A percentile compares a stretch with the other conserved stretches of the same genome.
These are phyloP conservation scores for Sinopyrophorus schimmeli DNA, from an alignment of 2,888 invertebrate genomes.

Conservation along the genomic window DNA sequence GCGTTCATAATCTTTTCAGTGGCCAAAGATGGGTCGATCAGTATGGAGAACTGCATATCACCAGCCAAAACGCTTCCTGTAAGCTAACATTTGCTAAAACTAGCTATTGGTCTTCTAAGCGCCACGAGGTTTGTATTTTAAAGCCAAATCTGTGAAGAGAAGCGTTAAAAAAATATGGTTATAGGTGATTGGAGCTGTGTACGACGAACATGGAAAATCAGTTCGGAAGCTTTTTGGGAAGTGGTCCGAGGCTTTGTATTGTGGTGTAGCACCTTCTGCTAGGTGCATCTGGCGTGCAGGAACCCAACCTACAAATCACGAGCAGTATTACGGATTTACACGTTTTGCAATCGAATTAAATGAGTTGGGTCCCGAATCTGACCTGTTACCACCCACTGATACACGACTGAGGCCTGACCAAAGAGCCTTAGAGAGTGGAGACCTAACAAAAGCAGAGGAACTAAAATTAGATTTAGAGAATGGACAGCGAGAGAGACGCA, in stretches of 20 bases:
- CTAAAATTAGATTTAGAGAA: slow-evolving; percentile 74
- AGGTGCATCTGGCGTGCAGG: slow-evolving; percentile 80
- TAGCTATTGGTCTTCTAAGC: slow-evolving; percentile 74
- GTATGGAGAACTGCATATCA: slow-evolving; percentile 79
- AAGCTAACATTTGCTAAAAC: slow-evolving; percentile 83
- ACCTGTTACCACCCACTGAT: slow-evolving; percentile 72
- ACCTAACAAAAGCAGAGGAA: slow-evolving; percentile 70
- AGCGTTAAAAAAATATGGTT: no score
- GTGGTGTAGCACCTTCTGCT: slow-evolving; percentile 72
- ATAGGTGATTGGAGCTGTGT: slow-evolving; percentile 62
- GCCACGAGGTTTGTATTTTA: slow-evolving; percentile 66
- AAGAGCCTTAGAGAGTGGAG: slow-evolving; percentile 74
- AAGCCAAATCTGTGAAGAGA: no score
- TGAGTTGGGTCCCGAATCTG: slow-evolving; percentile 69
- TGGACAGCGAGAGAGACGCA: slow-evolving; percentile 71
- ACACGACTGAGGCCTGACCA: slow-evolving; percentile 77
- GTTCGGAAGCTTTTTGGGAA: slow-evolving; percentile 71
- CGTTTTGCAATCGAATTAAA: slow-evolving; percentile 84
- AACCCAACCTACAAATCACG: slow-evolving; percentile 78
- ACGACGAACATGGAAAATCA: slow-evolving; percentile 61
- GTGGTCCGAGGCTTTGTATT: slow-evolving; percentile 81
- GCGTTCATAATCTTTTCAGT: slow-evolving; percentile 82
- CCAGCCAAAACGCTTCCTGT: slow-evolving; percentile 67
- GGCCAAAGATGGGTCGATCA: slow-evolving; percentile 86
- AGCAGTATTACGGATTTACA: slow-evolving; percentile 82